Conservation (phyloP, 2,797 vertebrate species). For the Urosaurus nigricauda region DNA sequence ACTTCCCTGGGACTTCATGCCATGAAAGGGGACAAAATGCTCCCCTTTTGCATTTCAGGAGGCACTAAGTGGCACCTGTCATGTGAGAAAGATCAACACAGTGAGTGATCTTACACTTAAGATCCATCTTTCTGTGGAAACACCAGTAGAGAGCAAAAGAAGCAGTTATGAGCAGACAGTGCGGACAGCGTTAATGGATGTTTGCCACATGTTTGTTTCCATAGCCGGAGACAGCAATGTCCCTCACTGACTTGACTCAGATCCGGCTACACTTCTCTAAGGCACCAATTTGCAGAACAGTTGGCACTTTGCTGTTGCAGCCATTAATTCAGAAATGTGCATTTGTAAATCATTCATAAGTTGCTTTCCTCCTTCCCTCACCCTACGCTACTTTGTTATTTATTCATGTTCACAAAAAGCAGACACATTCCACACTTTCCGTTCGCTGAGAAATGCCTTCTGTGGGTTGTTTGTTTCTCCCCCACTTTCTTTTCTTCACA, state of each 20-base stretch:
- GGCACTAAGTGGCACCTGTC: neutral
- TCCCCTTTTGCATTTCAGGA: neutral
- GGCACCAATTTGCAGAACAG: slow-evolving; percentile 59
- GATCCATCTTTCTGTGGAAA: neutral
- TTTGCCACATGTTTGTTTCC: slow-evolving; percentile 33
- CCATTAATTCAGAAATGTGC: slow-evolving; percentile 54
- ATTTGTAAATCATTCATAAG: slow-evolving; percentile 72
- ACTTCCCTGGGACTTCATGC: neutral
- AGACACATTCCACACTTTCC: slow-evolving; percentile 57
- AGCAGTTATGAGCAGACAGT: neutral
- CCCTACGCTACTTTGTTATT: slow-evolving; percentile 62
- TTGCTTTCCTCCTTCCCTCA: neutral
- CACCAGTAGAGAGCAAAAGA: neutral
- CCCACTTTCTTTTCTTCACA: slow-evolving; percentile 46
- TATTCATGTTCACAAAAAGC: slow-evolving; percentile 63
- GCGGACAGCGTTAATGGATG: neutral
- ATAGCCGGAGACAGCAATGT: slow-evolving; percentile 35
- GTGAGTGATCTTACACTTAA: neutral
- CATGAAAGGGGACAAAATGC: neutral
- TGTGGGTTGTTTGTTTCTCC: slow-evolving; percentile 25
- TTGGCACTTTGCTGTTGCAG: slow-evolving; percentile 60
- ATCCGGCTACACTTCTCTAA: slow-evolving; percentile 41
- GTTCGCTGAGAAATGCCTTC: slow-evolving; percentile 56
- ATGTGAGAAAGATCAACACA: neutral
- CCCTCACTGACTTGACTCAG: neutral